Percentiles rank a stretch among this genome's conserved stretches.
Conservation (phyloP, 2,888 invertebrate species). For the Cabera pusaria region DNA sequence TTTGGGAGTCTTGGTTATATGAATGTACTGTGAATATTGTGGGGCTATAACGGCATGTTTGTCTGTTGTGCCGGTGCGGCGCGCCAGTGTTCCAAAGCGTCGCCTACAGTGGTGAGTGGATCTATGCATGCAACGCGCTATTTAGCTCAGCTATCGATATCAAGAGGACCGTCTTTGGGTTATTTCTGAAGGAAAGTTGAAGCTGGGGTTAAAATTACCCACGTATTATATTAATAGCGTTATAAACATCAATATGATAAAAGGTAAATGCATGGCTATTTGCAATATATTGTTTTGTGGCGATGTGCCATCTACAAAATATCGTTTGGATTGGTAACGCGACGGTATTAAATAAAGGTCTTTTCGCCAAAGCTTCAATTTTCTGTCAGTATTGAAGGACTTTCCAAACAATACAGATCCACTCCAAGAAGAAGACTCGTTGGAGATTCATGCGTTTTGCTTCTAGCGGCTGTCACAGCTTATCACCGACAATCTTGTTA, state of each 20-base stretch:
- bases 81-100: slow-evolving; percentile 96
- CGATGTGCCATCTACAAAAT: no score
- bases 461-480: slow-evolving; percentile 49
- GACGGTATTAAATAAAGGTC: no score
- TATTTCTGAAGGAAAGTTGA: slow-evolving; percentile 4
- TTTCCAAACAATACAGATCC: slow-evolving; percentile 36
- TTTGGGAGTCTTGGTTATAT: slow-evolving; percentile 19
- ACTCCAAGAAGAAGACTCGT: slow-evolving; percentile 60
- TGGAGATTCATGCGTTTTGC: slow-evolving; percentile 57
- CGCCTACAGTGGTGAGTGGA: slow-evolving; percentile 97
- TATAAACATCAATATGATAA: no score
- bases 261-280: no score
- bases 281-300: no score
- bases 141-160: slow-evolving; percentile 36
- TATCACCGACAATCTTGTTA: slow-evolving; percentile 37
- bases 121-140: slow-evolving; percentile 70
- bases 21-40: slow-evolving; percentile 31
- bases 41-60: slow-evolving; percentile 77
- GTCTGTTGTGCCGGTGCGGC: slow-evolving; percentile 80
- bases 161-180: slow-evolving; percentile 4
- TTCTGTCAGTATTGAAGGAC: no score
- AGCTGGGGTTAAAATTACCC: background rate
- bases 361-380: no score
- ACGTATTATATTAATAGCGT: no score
- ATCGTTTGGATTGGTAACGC: no score